Base-by-base conservation (phyloP, 2,888 invertebrate species). In the Sarcophaga variegata region DNA sequence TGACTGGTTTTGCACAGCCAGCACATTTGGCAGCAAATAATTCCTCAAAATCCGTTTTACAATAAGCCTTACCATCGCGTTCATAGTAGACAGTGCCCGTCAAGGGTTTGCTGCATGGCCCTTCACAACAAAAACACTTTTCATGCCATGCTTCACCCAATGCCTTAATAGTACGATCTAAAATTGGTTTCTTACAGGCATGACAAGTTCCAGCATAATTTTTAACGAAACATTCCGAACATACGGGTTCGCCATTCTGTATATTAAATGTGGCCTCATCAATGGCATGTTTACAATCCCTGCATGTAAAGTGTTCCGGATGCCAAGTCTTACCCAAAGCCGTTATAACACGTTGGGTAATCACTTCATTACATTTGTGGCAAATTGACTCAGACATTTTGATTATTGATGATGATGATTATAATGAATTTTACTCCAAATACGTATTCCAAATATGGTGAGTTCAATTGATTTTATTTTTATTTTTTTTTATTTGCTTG, bases 281-380 rank as follows among this genome's bases (percentile, higher is more conserved):
- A 92, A 99, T 98, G 79, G 97, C 97, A 90, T 96, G 95, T 89
- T 96, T 96, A 94, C 99, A 99, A 90, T 97, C 96, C 90, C 96
- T 96, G 94, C 99, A 99, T 91, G 96, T 95, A 94, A 99, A 99
- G 94, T 98, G 98, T 91, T 99, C 98, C 0, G 98, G 97, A 94
- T 99, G 99, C 97, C 98, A 99, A 86, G 97, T 97, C 94, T 97
- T 97, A 93, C 97, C 97, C 91, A 99, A 94, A 0, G 98, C 99
- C 75, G 97, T 98, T 89, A 99, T 96, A 93, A 98, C 97, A 96
- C 92, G 91, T 81, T 92, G 89, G 76, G 91, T 89, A 91, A 91
- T 93, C 90, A 90, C 89, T 89, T 91, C 91, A 81, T 92, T 91
- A 90, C 92, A 92, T 90, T 92, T 93, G 90, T 91, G 89, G 90